Percentiles rank a stretch among this genome's conserved stretches.
phyloP scores from a whole-genome alignment of 1,140 invertebrate species.

The Pantala flavescens region DNA sequence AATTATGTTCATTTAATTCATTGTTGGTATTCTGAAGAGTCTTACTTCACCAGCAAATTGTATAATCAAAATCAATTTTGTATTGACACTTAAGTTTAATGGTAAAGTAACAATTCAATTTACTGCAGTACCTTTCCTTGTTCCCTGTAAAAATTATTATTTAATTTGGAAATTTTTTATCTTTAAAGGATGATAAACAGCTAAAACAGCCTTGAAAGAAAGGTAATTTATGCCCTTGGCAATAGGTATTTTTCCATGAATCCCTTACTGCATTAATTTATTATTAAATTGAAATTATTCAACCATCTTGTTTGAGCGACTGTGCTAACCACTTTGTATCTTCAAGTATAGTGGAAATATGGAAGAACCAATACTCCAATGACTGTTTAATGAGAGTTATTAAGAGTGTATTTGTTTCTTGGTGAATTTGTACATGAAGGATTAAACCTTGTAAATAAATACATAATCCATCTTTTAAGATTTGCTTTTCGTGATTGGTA shows the following conservation, averaged over 20 bases:
- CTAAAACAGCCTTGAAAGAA: not conserved
- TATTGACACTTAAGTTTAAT: no score
- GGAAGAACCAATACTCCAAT: not conserved
- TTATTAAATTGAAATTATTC: not conserved
- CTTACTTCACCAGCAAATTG: no score
- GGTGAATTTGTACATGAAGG: constrained; percentile 9
- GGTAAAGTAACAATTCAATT: no score
- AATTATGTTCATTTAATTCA: not conserved
- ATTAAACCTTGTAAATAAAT: constrained; percentile 11
- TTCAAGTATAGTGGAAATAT: constrained; percentile 1
- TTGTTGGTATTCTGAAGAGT: not conserved
- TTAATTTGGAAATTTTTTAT: no score
- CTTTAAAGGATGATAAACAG: no score
- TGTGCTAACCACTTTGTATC: constrained; percentile 3
- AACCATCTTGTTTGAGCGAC: constrained; percentile 4
- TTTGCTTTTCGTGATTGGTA: not conserved
- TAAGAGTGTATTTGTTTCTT: constrained; percentile 10
- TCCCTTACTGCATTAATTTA: not conserved
- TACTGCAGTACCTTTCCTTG: no score
- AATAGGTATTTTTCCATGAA: not conserved
- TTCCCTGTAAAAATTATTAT: no score
- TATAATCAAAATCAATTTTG: no score
- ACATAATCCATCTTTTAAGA: not conserved
- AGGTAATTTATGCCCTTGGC: not conserved
- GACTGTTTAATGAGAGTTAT: constrained; percentile 7